Evolutionary conservation across 2,797 vertebrate genomes (phyloP).

Genomic region (Capromys pilorides): DNA sequence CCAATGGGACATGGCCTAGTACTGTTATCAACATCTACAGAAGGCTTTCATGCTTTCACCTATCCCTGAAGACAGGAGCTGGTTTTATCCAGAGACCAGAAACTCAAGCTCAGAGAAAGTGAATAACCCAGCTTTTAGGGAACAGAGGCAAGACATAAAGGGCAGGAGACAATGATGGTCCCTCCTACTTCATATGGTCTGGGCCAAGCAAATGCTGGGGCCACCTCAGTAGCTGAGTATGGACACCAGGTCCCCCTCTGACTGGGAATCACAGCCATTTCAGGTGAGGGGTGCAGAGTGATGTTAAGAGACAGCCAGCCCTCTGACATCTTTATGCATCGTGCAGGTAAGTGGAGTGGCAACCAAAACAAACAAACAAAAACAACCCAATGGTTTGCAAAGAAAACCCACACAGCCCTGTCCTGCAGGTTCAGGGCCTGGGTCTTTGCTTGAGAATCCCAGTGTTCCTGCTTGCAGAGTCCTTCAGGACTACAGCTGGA

Average conservation of each 20-base stretch:
- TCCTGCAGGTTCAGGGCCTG: neutral
- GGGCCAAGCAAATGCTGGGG: neutral
- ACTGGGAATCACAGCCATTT: neutral
- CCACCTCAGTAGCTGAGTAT: fast-evolving
- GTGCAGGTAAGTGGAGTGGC: neutral
- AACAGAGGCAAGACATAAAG: neutral
- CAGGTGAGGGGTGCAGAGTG: neutral
- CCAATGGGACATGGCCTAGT: neutral
- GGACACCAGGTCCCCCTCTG: neutral
- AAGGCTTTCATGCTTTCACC: neutral
- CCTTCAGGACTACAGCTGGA: neutral
- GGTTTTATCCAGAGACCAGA: neutral
- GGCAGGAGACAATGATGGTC: fast-evolving
- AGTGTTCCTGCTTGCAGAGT: neutral
- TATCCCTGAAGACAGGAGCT: neutral
- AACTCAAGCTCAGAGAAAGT: neutral
- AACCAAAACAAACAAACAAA: neutral
- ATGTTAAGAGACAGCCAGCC: neutral
- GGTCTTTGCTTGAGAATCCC: neutral
- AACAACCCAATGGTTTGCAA: neutral
- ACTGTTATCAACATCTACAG: neutral
- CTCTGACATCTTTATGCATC: neutral
- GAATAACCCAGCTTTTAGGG: fast-evolving
- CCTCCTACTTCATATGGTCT: neutral
- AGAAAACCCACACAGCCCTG: neutral